Conservation (phyloP, 2,888 invertebrate genomes). For the Leptinotarsa rubiginosa region DNA sequence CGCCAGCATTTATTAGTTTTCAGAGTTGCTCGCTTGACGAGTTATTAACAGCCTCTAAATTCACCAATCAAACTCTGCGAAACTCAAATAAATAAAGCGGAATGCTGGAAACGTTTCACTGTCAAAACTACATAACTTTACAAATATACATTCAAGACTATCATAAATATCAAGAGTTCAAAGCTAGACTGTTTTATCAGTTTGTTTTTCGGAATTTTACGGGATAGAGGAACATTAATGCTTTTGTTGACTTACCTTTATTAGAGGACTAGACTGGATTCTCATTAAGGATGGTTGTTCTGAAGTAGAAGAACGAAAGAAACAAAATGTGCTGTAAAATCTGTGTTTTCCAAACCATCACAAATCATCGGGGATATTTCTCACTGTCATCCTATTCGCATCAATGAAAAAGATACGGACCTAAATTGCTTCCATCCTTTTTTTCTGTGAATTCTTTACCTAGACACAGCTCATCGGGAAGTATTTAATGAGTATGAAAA, state of each 20-base stretch:
- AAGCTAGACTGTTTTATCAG: background rate
- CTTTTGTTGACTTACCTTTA: background rate
- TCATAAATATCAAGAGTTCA: background rate
- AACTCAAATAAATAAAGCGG: slow-evolving; percentile 51
- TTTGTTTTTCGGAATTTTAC: slow-evolving; percentile 4
- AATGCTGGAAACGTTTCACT: slow-evolving; percentile 50
- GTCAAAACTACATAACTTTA: slow-evolving; percentile 49
- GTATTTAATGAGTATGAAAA: too few species aligned
- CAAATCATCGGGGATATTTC: too few species aligned
- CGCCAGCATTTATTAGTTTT: slow-evolving; percentile 33
- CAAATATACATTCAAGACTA: slow-evolving; percentile 45
- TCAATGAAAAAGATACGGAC: too few species aligned
- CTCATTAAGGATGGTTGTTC: background rate
- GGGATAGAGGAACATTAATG: background rate
- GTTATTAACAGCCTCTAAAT: slow-evolving; percentile 34
- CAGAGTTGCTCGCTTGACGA: slow-evolving; percentile 29
- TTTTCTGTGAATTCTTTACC: too few species aligned
- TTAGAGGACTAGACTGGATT: background rate
- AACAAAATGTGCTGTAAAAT: too few species aligned
- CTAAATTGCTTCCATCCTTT: too few species aligned
- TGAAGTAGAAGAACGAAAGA: too few species aligned
- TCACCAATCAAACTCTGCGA: slow-evolving; percentile 46
- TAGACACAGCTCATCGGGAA: too few species aligned
- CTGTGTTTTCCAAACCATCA: too few species aligned
- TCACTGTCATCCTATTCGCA: too few species aligned